Evolutionary conservation across 2,888 invertebrate genomes (phyloP).

Genomic region (Ditula angustiorana): DNA sequence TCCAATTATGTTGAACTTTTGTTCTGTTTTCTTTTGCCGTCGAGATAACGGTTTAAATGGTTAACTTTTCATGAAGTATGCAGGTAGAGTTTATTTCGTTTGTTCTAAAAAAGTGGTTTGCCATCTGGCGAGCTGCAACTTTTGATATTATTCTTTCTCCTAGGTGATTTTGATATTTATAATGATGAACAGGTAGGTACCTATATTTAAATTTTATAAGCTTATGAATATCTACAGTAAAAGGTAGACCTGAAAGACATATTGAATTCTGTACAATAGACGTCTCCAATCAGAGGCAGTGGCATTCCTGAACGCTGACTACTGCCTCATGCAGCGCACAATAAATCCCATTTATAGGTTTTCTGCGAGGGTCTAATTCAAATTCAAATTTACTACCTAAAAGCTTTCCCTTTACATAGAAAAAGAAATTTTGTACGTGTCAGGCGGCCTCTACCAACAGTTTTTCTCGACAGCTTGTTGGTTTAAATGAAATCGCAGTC

Average conservation of each 20-base stretch:
- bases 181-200: no score
- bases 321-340: constrained; percentile 66
- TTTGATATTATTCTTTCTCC: background rate
- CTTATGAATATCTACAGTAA: constrained; percentile 45
- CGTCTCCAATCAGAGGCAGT: constrained; percentile 56
- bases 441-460: constrained; percentile 35
- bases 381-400: constrained; percentile 63
- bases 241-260: constrained; percentile 69
- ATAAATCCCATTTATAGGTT: constrained; percentile 65
- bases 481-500: constrained; percentile 15
- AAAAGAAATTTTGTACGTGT: constrained; percentile 46
- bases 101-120: constrained; percentile 25
- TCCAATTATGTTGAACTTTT: constrained; percentile 51
- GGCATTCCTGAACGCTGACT: constrained; percentile 64
- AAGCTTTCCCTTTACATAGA: constrained; percentile 55
- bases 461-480: constrained; percentile 26
- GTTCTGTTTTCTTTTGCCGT: constrained; percentile 37
- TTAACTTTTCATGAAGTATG: constrained; percentile 37
- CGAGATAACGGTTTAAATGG: constrained; percentile 38
- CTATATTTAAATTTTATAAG: background rate
- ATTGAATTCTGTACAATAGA: constrained; percentile 73
- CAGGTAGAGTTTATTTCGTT: constrained; percentile 37
- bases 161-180: background rate
- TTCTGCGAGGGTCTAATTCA: constrained; percentile 59
- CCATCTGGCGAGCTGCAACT: constrained; percentile 14